Conservation (phyloP, 1,140 invertebrate genomes). For the Halesus radiatus region DNA sequence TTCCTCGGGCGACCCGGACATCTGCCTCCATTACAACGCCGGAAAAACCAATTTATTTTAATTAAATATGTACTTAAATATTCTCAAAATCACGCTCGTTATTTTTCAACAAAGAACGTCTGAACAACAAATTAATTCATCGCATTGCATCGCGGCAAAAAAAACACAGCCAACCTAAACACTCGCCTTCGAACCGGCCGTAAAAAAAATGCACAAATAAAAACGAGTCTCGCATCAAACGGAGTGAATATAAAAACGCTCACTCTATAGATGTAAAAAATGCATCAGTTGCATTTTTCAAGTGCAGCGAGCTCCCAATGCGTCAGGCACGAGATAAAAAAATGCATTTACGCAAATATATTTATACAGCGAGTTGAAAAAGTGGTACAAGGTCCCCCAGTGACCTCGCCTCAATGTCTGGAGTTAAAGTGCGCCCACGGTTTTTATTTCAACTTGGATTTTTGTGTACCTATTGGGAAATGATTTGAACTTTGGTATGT, state of each 20-base stretch:
- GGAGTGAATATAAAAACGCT: neutral
- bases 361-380: conserved; percentile 7
- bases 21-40: no score
- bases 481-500: no score
- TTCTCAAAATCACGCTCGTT: no score
- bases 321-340: conserved; percentile 22
- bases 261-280: neutral
- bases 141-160: no score
- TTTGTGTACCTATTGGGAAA: neutral
- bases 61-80: no score
- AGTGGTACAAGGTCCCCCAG: neutral
- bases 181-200: no score
- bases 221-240: neutral
- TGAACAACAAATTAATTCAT: no score
- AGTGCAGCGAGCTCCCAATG: conserved; percentile 8
- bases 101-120: no score
- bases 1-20: no score
- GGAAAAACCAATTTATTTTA: no score
- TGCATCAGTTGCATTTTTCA: neutral
- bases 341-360: neutral
- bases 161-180: no score
- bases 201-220: neutral
- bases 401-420: conserved; percentile 1
- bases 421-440: neutral
- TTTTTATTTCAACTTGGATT: neutral